Percentiles rank a stretch among this genome's conserved stretches.
Evolutionary conservation across 2,113 vertebrate species (phyloP).

Genomic region (Melanocharis versteri): DNA sequence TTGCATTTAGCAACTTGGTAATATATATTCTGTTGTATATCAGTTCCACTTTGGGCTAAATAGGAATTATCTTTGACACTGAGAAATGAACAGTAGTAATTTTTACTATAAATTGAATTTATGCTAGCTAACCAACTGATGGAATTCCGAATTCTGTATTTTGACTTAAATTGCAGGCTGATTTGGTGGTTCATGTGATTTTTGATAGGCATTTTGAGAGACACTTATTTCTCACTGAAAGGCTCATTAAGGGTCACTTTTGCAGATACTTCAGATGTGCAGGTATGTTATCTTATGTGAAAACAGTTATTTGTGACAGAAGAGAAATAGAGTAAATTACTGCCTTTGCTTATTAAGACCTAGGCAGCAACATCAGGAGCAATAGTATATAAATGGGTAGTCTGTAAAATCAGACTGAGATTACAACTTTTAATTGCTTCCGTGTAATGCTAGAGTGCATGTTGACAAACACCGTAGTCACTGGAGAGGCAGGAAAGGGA

Average conservation of each 20-base stretch:
- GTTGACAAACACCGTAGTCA: background rate
- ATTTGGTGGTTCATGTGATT: background rate
- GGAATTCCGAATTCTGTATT: background rate
- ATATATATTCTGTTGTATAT: background rate
- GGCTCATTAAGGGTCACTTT: background rate
- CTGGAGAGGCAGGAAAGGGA: background rate
- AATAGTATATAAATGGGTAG: background rate
- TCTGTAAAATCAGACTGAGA: background rate
- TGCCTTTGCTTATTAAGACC: background rate
- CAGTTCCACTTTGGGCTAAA: background rate
- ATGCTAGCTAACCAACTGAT: background rate
- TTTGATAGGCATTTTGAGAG: background rate
- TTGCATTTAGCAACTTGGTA: background rate
- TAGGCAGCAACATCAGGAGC: background rate
- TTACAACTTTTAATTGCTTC: background rate
- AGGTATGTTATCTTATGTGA: background rate
- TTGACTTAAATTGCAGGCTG: background rate
- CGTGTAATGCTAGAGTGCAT: rapidly evolving
- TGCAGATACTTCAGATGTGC: background rate
- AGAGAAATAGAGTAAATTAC: background rate
- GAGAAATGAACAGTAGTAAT: background rate
- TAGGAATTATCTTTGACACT: background rate
- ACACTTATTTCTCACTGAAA: background rate
- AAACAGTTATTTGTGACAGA: background rate
- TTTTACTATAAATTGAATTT: background rate